Percentiles rank a stretch among this genome's conserved stretches.
phyloP scores from a whole-genome alignment of 2,888 invertebrate species.

The Leucophenga maculata region DNA sequence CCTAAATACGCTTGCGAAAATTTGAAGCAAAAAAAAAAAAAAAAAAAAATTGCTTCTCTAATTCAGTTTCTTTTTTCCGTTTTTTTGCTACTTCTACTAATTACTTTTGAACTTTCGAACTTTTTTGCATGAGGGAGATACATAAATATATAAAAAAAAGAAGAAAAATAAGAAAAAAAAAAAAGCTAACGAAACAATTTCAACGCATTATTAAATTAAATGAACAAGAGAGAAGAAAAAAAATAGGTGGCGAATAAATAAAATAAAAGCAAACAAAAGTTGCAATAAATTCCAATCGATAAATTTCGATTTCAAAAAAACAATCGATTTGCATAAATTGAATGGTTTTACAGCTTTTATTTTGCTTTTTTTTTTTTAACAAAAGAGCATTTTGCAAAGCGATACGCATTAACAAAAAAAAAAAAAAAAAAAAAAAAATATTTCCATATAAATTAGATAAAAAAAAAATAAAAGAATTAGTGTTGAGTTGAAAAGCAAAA shows the following conservation, averaged over 20 bases:
- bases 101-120: constrained; percentile 12
- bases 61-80: too few species aligned
- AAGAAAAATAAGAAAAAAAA: background rate
- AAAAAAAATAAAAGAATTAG: too few species aligned
- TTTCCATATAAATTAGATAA: too few species aligned
- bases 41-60: constrained; percentile 11
- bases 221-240: background rate
- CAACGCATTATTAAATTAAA: background rate
- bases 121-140: background rate
- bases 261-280: too few species aligned
- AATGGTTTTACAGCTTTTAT: background rate
- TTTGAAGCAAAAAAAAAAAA: background rate
- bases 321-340: too few species aligned
- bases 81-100: background rate
- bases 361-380: background rate
- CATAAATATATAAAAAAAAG: background rate
- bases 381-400: background rate
- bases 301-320: too few species aligned
- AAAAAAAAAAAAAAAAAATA: background rate
- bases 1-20: background rate
- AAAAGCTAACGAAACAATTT: background rate
- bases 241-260: background rate
- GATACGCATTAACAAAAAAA: background rate
- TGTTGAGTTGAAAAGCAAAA: too few species aligned
- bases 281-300: too few species aligned